phyloP scores from a whole-genome alignment of 2,797 vertebrate genomes.

The Crotalus adamanteus region DNA sequence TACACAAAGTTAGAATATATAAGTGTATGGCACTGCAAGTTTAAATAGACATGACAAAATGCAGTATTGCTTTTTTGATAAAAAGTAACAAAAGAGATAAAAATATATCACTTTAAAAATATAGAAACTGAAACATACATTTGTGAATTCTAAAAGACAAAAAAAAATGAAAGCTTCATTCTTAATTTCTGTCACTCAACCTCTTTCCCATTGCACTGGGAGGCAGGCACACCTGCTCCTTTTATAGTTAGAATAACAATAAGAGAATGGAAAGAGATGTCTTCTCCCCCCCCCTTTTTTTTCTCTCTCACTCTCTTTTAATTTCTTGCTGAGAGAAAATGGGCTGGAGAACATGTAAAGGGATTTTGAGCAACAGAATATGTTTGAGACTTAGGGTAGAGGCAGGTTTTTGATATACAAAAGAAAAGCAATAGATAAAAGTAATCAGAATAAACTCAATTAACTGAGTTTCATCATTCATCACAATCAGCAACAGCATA shows the following conservation, averaged over 20 bases:
- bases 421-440: constrained; percentile 19
- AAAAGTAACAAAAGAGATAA: background rate
- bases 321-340: background rate
- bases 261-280: background rate
- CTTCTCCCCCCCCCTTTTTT: background rate
- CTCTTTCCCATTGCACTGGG: background rate
- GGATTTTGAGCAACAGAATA: background rate
- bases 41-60: background rate
- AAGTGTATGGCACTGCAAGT: background rate
- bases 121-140: background rate
- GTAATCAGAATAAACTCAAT: background rate
- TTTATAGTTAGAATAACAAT: background rate
- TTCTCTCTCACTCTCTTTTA: background rate
- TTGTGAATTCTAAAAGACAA: background rate
- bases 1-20: background rate
- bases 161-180: background rate
- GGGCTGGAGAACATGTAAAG: background rate
- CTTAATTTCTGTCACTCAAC: background rate
- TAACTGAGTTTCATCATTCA: constrained; percentile 4
- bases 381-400: background rate
- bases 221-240: background rate
- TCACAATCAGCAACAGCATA: background rate
- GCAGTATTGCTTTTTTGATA: constrained; percentile 27
- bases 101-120: constrained; percentile 33
- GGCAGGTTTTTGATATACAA: background rate